These are phyloP conservation scores for Lypha dubia DNA, from an alignment of 2,888 invertebrate species.

Conservation along the genomic window DNA sequence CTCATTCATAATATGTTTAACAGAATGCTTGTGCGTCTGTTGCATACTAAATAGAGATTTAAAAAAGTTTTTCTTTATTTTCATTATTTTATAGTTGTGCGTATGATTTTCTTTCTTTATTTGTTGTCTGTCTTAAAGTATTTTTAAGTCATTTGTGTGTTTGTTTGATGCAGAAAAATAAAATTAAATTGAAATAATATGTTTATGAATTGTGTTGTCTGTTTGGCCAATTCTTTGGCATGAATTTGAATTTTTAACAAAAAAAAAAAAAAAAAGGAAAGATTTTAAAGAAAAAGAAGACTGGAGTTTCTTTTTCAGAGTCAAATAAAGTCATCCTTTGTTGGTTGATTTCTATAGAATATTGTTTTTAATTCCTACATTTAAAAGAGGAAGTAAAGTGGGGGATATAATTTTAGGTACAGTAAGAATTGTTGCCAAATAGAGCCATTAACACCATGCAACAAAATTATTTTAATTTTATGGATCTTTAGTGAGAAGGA, in stretches of 20 bases:
- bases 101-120: background rate
- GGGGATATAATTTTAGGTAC: background rate
- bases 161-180: background rate
- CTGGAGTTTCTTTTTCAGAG: background rate
- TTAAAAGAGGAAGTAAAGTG: conserved; percentile 12
- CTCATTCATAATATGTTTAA: conserved; percentile 27
- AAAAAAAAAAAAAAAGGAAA: too few species aligned
- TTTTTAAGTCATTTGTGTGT: conserved; percentile 42
- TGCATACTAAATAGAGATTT: conserved; percentile 66
- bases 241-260: background rate
- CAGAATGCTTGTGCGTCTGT: conserved; percentile 6
- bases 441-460: too few species aligned
- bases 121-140: conserved; percentile 8
- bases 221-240: conserved; percentile 16
- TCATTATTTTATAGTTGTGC: conserved; percentile 49
- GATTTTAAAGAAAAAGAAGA: background rate
- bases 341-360: background rate
- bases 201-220: conserved; percentile 49
- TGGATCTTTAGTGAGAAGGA: too few species aligned
- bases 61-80: too few species aligned
- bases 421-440: background rate
- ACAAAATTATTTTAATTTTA: too few species aligned
- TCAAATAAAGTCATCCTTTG: conserved; percentile 21
- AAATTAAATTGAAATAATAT: conserved; percentile 28
- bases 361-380: background rate